phyloP scores from a whole-genome alignment of 2,888 invertebrate genomes.

The Torymus auratus region DNA sequence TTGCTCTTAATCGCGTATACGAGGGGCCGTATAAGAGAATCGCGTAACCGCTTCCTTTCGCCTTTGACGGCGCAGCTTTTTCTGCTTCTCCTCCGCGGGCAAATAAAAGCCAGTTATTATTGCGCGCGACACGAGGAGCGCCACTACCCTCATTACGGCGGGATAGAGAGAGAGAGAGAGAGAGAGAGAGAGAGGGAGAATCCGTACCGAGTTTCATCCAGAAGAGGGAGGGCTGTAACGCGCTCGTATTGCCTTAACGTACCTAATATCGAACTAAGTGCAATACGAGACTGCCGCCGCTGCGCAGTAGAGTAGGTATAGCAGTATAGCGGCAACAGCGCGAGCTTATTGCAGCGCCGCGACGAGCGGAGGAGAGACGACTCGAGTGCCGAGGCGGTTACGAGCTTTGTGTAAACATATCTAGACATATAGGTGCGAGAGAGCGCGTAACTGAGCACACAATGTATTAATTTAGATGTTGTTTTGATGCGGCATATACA shows the following conservation, averaged over 20 bases:
- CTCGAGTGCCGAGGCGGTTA: not conserved
- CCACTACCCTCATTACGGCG: slow-evolving; percentile 35
- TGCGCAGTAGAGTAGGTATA: too few species aligned
- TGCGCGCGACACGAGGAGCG: not conserved
- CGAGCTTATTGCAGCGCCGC: too few species aligned
- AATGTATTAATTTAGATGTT: too few species aligned
- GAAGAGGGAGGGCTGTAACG: too few species aligned
- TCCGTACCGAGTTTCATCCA: slow-evolving; percentile 2
- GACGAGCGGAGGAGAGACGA: too few species aligned
- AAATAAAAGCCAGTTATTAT: slow-evolving; percentile 51
- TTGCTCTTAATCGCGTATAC: too few species aligned
- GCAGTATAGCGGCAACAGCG: too few species aligned
- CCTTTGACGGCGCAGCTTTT: not conserved
- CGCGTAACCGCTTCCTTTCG: not conserved
- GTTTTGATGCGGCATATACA: too few species aligned
- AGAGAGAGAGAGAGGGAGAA: not conserved
- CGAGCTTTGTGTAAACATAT: too few species aligned
- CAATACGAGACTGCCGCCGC: slow-evolving; percentile 21
- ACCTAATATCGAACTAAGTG: slow-evolving; percentile 49
- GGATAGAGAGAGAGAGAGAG: not conserved
- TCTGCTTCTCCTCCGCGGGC: not conserved
- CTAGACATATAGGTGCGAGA: too few species aligned
- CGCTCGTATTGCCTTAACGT: slow-evolving; percentile 38
- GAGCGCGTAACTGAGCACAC: too few species aligned
- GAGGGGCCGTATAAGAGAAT: not conserved